phyloP scores from a whole-genome alignment of 2,113 vertebrate genomes.

The Microtus oregoni region DNA sequence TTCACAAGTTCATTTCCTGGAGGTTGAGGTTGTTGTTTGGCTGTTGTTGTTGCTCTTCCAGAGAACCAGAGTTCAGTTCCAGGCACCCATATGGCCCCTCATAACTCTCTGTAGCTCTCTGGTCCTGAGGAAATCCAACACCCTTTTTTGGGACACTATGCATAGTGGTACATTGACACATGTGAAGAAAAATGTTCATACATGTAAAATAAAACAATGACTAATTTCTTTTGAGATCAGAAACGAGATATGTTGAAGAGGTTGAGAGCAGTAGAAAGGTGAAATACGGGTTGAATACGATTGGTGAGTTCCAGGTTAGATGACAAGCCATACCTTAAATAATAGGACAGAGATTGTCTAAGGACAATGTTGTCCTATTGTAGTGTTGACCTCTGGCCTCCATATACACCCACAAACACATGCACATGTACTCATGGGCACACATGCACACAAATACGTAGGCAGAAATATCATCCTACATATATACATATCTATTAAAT shows the following conservation, averaged over 20 bases:
- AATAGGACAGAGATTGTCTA: background rate
- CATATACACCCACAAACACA: background rate
- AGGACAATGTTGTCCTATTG: background rate
- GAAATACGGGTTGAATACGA: background rate
- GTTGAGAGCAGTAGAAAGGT: background rate
- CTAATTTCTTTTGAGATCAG: background rate
- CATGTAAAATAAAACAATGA: background rate
- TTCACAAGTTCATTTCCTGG: background rate
- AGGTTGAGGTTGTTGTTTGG: background rate
- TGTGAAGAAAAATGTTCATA: background rate
- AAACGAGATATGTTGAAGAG: background rate
- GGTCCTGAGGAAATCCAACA: background rate
- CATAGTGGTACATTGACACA: background rate
- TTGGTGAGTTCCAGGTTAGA: background rate
- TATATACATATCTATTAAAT: background rate
- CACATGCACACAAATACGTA: background rate
- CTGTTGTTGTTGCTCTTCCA: background rate
- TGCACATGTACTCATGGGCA: background rate
- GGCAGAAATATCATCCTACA: background rate
- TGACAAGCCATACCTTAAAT: background rate
- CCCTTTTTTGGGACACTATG: background rate
- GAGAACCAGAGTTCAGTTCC: background rate
- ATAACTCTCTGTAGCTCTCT: background rate
- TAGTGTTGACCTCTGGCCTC: background rate
- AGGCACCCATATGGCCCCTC: background rate